These are phyloP conservation scores for Xanthorhoe designata DNA, from an alignment of 2,888 invertebrate species.

Conservation along the genomic window DNA sequence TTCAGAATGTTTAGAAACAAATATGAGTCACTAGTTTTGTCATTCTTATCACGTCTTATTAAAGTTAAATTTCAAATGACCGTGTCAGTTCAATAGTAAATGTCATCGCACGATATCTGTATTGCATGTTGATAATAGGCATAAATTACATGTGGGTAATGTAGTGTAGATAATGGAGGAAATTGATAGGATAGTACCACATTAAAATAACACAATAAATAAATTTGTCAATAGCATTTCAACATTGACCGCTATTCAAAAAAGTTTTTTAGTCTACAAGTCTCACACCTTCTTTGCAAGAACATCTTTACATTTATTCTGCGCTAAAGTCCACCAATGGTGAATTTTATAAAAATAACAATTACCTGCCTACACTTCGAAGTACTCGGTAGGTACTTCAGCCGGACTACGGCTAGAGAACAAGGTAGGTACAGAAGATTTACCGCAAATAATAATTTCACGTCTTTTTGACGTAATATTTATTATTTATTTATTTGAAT, in stretches of 20 bases:
- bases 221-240: conserved; percentile 12
- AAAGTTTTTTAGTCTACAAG: too few species aligned
- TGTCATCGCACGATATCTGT: conserved; percentile 44
- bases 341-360: neutral
- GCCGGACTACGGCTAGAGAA: too few species aligned
- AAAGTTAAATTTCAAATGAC: conserved; percentile 27
- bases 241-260: too few species aligned
- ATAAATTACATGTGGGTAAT: conserved; percentile 29
- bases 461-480: too few species aligned
- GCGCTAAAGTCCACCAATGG: neutral
- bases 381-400: too few species aligned
- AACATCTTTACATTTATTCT: neutral
- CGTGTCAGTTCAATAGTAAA: conserved; percentile 24
- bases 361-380: too few species aligned
- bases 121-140: conserved; percentile 37
- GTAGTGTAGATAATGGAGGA: conserved; percentile 33
- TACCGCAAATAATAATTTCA: too few species aligned
- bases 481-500: too few species aligned
- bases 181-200: conserved; percentile 18
- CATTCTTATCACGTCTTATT: conserved; percentile 19
- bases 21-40: conserved; percentile 36
- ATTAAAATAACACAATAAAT: conserved; percentile 14
- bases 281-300: too few species aligned
- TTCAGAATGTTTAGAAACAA: conserved; percentile 23
- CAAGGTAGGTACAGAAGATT: too few species aligned